phyloP scores from a whole-genome alignment of 2,797 vertebrate genomes.

The Chromis chromis region DNA sequence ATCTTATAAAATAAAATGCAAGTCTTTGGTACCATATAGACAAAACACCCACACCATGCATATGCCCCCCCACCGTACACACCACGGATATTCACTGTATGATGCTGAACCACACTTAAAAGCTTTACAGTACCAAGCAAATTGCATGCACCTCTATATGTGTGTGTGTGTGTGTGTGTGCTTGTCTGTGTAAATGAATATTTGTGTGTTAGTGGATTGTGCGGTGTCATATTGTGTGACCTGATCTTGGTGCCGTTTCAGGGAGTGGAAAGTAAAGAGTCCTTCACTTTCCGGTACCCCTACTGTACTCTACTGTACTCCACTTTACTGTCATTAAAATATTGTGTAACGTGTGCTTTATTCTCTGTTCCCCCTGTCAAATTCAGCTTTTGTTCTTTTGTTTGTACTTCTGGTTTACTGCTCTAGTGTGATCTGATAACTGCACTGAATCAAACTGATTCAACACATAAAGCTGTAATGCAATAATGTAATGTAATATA shows the following conservation, averaged over 20 bases:
- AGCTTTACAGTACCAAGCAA: constrained; percentile 49
- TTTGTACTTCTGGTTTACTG: background rate
- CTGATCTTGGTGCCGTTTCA: background rate
- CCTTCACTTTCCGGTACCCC: no score
- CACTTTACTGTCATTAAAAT: no score
- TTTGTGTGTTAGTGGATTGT: background rate
- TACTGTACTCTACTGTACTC: no score
- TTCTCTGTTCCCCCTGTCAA: no score
- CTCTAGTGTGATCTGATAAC: no score
- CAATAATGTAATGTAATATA: background rate
- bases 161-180: constrained; percentile 22
- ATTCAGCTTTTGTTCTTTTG: background rate
- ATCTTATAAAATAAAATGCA: background rate
- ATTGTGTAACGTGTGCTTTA: no score
- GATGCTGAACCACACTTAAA: constrained; percentile 45
- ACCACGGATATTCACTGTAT: constrained; percentile 21
- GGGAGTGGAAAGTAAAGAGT: background rate
- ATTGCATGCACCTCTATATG: constrained; percentile 48
- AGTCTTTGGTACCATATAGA: background rate
- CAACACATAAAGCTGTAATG: no score
- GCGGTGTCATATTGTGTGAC: background rate
- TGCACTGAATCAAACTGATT: no score
- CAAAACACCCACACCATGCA: constrained; percentile 27
- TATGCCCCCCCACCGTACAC: constrained; percentile 28
- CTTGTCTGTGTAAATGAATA: background rate